phyloP scores from a whole-genome alignment of 92 coral and sea anemone genomes.

The Phenganax subtilis region DNA sequence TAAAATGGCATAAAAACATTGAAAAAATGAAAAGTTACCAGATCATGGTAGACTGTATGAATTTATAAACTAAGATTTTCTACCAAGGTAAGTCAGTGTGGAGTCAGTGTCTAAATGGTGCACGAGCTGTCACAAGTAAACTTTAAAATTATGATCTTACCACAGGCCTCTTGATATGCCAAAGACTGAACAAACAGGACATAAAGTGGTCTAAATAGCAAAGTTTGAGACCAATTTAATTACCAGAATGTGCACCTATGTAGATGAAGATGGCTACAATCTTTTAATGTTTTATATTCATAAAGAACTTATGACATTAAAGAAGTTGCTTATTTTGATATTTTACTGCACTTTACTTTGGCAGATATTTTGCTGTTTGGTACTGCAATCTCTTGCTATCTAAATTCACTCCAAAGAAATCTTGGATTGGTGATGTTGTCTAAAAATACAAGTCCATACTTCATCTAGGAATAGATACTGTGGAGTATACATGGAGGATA shows the following conservation, averaged over 20 bases:
- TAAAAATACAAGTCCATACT: conserved; percentile 2
- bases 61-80: background rate
- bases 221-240: too few species aligned
- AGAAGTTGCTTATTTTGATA: too few species aligned
- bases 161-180: conserved; percentile 92
- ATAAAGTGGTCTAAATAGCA: conserved; percentile 57
- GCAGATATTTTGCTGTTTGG: conserved; percentile 82
- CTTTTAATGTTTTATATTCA: too few species aligned
- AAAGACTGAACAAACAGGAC: conserved; percentile 80
- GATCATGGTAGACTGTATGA: background rate
- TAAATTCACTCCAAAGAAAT: conserved; percentile 74
- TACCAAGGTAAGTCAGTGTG: background rate
- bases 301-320: too few species aligned
- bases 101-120: background rate
- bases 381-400: conserved; percentile 80
- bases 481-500: too few species aligned
- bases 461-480: too few species aligned
- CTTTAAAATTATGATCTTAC: background rate
- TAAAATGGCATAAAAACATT: background rate
- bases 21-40: background rate
- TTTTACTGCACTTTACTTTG: conserved; percentile 29
- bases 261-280: too few species aligned
- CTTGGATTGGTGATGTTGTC: conserved; percentile 96
- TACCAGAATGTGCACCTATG: too few species aligned
- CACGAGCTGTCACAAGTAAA: background rate